These are phyloP conservation scores for Cryptosula pallasiana DNA, from an alignment of 2,888 invertebrate species.

Conservation along the genomic window DNA sequence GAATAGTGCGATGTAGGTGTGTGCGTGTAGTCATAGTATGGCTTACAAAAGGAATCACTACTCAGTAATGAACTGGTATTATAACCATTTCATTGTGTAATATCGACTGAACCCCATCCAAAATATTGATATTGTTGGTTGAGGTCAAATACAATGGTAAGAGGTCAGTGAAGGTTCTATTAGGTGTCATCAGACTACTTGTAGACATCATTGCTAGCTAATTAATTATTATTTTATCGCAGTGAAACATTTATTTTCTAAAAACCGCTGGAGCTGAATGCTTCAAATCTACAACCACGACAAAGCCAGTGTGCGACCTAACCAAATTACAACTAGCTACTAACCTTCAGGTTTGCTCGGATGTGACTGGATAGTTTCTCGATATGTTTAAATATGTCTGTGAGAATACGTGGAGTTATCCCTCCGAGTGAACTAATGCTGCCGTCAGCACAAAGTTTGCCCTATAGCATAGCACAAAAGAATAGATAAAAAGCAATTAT, in stretches of 20 bases:
- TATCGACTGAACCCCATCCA: too few relatives aligned
- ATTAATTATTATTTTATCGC: not conserved
- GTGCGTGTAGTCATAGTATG: too few relatives aligned
- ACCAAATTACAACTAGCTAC: not conserved
- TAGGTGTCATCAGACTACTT: not conserved
- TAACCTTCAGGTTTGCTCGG: not conserved
- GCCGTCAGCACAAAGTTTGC: not conserved
- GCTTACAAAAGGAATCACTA: too few relatives aligned
- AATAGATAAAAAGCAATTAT: not conserved
- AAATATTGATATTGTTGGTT: too few relatives aligned
- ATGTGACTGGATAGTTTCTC: not conserved
- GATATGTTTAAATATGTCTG: constrained; percentile 12
- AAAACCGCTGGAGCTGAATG: too few relatives aligned
- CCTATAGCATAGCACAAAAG: not conserved
- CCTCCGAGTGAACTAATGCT: not conserved
- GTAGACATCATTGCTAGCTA: not conserved
- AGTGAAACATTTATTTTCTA: not conserved
- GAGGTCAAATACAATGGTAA: too few relatives aligned
- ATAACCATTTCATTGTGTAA: too few relatives aligned
- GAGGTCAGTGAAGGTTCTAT: not conserved
- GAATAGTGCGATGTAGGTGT: too few relatives aligned
- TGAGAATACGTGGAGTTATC: not conserved
- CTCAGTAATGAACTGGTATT: too few relatives aligned
- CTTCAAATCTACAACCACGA: too few relatives aligned
- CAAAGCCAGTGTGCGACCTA: too few relatives aligned